These are phyloP conservation scores for Ephestia elutella DNA, from an alignment of 1,140 invertebrate genomes.

Conservation along the genomic window DNA sequence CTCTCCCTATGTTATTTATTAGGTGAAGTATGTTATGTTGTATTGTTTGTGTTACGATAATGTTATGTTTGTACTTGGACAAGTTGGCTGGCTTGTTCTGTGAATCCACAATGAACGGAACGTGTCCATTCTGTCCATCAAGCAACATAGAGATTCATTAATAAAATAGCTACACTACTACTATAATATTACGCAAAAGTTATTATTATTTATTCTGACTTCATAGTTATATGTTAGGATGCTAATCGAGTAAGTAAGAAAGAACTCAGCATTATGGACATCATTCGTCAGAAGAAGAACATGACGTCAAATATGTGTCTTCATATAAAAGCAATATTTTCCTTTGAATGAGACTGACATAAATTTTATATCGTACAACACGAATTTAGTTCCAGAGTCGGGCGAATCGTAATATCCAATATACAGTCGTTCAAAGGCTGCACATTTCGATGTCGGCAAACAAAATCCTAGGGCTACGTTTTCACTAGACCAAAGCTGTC, in stretches of 20 bases:
- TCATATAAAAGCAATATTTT: constrained; percentile 2
- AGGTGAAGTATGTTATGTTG: not conserved
- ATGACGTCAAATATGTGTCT: not conserved
- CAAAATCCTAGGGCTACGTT: not conserved
- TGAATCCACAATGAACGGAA: not conserved
- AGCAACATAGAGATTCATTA: too few relatives aligned
- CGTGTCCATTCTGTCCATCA: too few relatives aligned
- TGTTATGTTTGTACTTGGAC: not conserved
- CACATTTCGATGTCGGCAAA: constrained; percentile 12
- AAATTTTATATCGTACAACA: not conserved
- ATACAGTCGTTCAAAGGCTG: constrained; percentile 11
- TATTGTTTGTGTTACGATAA: not conserved
- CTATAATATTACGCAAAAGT: too few relatives aligned
- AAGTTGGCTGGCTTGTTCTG: too few relatives aligned
- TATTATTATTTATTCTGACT: too few relatives aligned
- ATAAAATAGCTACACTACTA: too few relatives aligned
- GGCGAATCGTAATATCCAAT: constrained; percentile 10
- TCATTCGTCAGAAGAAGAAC: not conserved
- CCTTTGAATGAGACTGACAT: constrained; percentile 1
- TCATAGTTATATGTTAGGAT: too few relatives aligned
- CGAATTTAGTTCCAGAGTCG: constrained; percentile 5
- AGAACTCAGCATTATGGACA: too few relatives aligned
- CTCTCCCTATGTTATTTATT: constrained; percentile 15
- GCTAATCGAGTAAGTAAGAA: too few relatives aligned
- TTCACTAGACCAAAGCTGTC: not conserved